phyloP scores from a whole-genome alignment of 2,113 vertebrate genomes.

The Pyrgilauda ruficollis region DNA sequence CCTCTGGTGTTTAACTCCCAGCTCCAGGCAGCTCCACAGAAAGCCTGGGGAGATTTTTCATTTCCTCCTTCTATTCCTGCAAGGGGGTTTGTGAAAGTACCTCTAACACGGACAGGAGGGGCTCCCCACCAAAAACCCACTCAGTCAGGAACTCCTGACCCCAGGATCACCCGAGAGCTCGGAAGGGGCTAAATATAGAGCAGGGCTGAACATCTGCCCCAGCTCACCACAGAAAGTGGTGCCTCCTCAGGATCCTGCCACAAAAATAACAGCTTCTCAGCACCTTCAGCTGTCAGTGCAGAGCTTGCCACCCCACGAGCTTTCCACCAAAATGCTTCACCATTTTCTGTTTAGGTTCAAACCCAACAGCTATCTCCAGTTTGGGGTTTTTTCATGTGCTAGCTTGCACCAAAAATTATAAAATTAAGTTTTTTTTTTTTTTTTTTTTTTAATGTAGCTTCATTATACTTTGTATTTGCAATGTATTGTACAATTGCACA shows the following conservation, averaged over 20 bases:
- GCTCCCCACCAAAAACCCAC: background rate
- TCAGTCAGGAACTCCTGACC: background rate
- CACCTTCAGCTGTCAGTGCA: rapidly evolving
- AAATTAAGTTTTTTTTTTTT: rapidly evolving
- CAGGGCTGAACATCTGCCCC: background rate
- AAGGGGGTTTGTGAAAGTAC: background rate
- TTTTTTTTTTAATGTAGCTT: background rate
- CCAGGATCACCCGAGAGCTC: background rate
- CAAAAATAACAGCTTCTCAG: background rate
- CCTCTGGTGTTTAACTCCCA: background rate
- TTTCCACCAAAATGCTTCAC: background rate
- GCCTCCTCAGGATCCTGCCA: rapidly evolving
- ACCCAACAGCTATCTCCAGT: background rate
- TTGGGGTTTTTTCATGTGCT: background rate
- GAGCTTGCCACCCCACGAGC: background rate
- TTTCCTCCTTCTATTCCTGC: rapidly evolving
- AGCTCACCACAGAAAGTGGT: rapidly evolving
- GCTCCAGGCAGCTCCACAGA: background rate
- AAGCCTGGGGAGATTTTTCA: background rate
- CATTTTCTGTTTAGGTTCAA: background rate
- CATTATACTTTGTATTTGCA: background rate
- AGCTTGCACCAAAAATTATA: background rate
- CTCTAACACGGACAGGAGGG: background rate
- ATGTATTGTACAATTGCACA: rapidly evolving
- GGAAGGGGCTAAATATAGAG: background rate